Evolutionary conservation across 2,888 invertebrate species (phyloP).

Genomic region (Zhengitettix transpicula): DNA sequence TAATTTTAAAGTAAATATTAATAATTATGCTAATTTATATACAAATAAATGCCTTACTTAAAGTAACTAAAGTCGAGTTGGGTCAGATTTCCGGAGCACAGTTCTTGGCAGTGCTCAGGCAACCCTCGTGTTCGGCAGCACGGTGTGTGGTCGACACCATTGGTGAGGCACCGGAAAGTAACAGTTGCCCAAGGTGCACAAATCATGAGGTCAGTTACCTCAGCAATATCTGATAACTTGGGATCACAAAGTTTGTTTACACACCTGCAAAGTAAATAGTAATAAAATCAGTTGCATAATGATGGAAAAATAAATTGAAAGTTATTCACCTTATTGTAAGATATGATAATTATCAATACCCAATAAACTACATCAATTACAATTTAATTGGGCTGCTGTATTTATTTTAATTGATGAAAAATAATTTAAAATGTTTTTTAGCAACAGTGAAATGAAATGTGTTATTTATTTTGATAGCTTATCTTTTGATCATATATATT

Average conservation of each 20-base stretch:
- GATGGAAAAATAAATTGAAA: too few relatives aligned
- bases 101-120: conserved; percentile 53
- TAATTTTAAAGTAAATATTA: neutral
- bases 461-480: too few relatives aligned
- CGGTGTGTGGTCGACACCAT: conserved; percentile 64
- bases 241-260: conserved; percentile 68
- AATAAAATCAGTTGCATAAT: too few relatives aligned
- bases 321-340: too few relatives aligned
- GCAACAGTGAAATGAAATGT: too few relatives aligned
- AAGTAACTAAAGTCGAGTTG: conserved; percentile 66
- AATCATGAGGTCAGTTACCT: conserved; percentile 71
- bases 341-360: too few relatives aligned
- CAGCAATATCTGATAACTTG: conserved; percentile 31
- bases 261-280: conserved; percentile 28
- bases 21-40: too few relatives aligned
- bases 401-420: too few relatives aligned
- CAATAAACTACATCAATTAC: too few relatives aligned
- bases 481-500: too few relatives aligned
- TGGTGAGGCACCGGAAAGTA: conserved; percentile 63
- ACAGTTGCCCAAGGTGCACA: conserved; percentile 76
- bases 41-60: conserved; percentile 56
- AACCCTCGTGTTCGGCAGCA: conserved; percentile 62
- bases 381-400: too few relatives aligned
- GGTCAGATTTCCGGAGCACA: conserved; percentile 65
- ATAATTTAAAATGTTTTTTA: too few relatives aligned